Evolutionary conservation across 2,888 invertebrate species (phyloP).

Genomic region (Archips xylosteana): DNA sequence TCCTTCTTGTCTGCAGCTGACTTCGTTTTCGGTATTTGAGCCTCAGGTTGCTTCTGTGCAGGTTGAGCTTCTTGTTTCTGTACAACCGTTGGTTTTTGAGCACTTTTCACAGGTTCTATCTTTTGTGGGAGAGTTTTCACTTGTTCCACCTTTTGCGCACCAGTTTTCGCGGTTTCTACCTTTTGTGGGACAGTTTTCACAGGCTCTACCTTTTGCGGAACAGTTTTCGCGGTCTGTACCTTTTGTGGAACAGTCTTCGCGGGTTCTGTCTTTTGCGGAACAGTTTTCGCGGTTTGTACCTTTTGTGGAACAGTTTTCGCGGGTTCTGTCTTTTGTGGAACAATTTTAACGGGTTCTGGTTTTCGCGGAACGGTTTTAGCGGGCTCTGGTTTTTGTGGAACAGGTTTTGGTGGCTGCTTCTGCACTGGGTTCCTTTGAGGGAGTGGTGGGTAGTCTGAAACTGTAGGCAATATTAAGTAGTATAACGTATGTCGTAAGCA

Average conservation of each 20-base stretch:
- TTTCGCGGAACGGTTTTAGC: not conserved
- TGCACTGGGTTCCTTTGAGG: not conserved
- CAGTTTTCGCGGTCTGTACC: not conserved
- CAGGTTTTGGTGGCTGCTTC: not conserved
- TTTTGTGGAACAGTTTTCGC: not conserved
- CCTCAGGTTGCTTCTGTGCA: not conserved
- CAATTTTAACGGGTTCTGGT: not conserved
- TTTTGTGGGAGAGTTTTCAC: not conserved
- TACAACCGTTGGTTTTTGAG: not conserved
- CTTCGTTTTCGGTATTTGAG: not conserved
- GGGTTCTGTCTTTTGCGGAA: not conserved
- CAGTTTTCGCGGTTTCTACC: not conserved
- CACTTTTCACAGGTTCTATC: not conserved
- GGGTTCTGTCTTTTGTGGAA: not conserved
- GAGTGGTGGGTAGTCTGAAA: conserved; percentile 3
- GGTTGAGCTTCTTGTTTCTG: conserved; percentile 7
- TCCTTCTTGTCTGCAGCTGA: not conserved
- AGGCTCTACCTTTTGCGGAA: not conserved
- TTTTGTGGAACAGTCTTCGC: not conserved
- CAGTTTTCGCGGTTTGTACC: not conserved
- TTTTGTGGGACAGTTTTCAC: not conserved
- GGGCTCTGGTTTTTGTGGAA: not conserved
- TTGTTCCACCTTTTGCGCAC: not conserved
- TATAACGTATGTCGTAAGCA: too few relatives aligned
- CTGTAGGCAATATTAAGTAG: not conserved